These are phyloP conservation scores for Diplodus puntazzo DNA, from an alignment of 2,797 vertebrate species.

Conservation along the genomic window DNA sequence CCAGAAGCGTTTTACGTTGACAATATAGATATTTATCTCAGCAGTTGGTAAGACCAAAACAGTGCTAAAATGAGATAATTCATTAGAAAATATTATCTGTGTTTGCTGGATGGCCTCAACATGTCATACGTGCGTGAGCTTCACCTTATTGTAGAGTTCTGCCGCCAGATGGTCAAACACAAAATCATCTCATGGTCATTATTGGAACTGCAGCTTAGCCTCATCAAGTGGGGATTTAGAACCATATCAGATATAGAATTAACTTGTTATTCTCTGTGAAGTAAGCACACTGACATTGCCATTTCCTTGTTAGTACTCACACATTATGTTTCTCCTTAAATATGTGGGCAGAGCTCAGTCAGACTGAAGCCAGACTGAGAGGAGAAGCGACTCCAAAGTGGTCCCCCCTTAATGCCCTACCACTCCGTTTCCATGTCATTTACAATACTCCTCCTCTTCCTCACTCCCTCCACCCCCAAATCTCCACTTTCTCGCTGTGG, in stretches of 20 bases:
- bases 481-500: slow-evolving; percentile 62
- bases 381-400: slow-evolving; percentile 15
- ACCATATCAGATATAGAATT: background rate
- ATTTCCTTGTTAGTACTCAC: slow-evolving; percentile 5
- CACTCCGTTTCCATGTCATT: slow-evolving; percentile 52
- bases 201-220: background rate
- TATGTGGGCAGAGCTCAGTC: slow-evolving; percentile 23
- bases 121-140: background rate
- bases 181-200: background rate
- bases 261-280: background rate
- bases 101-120: background rate
- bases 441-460: slow-evolving; percentile 55
- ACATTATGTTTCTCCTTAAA: slow-evolving; percentile 3
- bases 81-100: too few species aligned
- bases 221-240: background rate
- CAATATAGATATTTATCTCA: too few species aligned
- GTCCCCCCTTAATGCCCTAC: slow-evolving; percentile 9
- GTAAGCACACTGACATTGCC: background rate
- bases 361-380: slow-evolving; percentile 28
- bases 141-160: background rate
- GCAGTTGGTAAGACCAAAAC: too few species aligned
- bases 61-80: too few species aligned
- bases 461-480: slow-evolving; percentile 40
- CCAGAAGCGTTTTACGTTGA: too few species aligned
- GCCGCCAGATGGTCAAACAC: background rate